Percentiles rank a stretch among this genome's conserved stretches.
phyloP scores from a whole-genome alignment of 2,888 invertebrate species.

The Rhamnusium bicolor region DNA sequence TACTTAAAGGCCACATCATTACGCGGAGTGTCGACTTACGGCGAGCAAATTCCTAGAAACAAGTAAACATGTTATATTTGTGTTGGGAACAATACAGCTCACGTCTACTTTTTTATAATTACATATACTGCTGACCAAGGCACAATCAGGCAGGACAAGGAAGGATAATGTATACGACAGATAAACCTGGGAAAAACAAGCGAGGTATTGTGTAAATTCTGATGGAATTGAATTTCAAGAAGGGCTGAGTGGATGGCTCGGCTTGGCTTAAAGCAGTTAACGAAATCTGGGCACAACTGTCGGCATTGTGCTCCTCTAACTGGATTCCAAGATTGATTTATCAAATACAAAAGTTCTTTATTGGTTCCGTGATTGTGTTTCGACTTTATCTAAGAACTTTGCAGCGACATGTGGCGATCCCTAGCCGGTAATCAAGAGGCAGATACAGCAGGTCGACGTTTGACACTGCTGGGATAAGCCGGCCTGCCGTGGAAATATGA shows the following conservation, averaged over 20 bases:
- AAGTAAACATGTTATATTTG: not conserved
- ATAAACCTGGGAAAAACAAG: constrained; percentile 50
- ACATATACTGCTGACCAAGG: constrained; percentile 47
- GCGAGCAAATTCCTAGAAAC: not conserved
- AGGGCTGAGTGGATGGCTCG: constrained; percentile 38
- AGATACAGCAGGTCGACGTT: constrained; percentile 41
- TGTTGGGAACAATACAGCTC: not conserved
- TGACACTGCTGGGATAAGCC: constrained; percentile 38
- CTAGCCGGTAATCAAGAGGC: constrained; percentile 56
- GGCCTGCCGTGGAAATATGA: constrained; percentile 32
- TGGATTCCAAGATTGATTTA: constrained; percentile 65
- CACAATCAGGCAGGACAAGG: constrained; percentile 48
- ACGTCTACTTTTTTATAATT: constrained; percentile 21
- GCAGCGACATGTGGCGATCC: constrained; percentile 61
- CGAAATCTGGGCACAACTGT: constrained; percentile 62
- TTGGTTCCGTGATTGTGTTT: constrained; percentile 66
- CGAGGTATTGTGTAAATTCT: constrained; percentile 51
- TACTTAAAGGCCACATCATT: not conserved
- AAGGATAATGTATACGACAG: constrained; percentile 50
- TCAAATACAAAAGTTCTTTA: constrained; percentile 68
- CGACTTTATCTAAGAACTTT: constrained; percentile 62
- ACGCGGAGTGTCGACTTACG: not conserved
- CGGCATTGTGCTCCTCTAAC: constrained; percentile 61
- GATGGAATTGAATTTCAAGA: constrained; percentile 50
- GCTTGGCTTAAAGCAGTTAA: constrained; percentile 50